Percentiles rank a stretch among this genome's conserved stretches.
phyloP scores from a whole-genome alignment of 2,888 invertebrate species.

The Malachius bipustulatus region DNA sequence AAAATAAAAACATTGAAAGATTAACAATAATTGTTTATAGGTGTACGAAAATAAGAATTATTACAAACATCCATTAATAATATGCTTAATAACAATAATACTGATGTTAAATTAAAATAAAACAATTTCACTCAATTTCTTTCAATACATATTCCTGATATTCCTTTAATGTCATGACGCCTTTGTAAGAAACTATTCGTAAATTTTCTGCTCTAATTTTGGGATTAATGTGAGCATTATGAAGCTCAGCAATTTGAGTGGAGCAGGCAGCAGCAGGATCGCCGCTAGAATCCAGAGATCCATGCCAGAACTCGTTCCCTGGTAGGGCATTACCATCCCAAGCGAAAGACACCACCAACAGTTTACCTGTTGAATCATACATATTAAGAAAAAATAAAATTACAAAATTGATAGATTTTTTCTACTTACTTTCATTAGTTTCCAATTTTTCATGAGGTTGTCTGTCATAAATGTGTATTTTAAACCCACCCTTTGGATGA shows the following conservation, averaged over 20 bases:
- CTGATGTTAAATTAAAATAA: too few relatives aligned
- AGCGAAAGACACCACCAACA: slow-evolving; percentile 32
- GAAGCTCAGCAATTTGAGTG: slow-evolving; percentile 47
- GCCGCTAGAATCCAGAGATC: slow-evolving; percentile 41
- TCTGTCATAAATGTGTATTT: slow-evolving; percentile 40
- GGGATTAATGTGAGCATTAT: slow-evolving; percentile 46
- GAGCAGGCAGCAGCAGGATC: slow-evolving; percentile 51
- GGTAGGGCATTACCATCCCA: slow-evolving; percentile 63
- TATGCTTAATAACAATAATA: too few relatives aligned
- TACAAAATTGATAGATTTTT: too few relatives aligned
- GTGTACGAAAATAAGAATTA: too few relatives aligned
- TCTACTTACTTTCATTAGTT: slow-evolving; percentile 37
- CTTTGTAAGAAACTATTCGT: slow-evolving; percentile 37
- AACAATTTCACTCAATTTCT: too few relatives aligned
- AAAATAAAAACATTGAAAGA: too few relatives aligned
- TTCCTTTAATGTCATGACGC: slow-evolving; percentile 19
- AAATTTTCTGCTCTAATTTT: slow-evolving; percentile 40
- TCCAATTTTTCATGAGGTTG: slow-evolving; percentile 44
- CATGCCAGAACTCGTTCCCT: slow-evolving; percentile 61
- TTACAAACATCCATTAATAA: too few relatives aligned
- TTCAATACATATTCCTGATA: slow-evolving; percentile 14
- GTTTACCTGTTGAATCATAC: slow-evolving; percentile 16
- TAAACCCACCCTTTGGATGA: slow-evolving; percentile 29
- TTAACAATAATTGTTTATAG: too few relatives aligned
- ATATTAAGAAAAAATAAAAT: slow-evolving; percentile 6